Base-by-base conservation (phyloP, 1,140 invertebrate genomes). In the Dinoponera quadriceps region DNA sequence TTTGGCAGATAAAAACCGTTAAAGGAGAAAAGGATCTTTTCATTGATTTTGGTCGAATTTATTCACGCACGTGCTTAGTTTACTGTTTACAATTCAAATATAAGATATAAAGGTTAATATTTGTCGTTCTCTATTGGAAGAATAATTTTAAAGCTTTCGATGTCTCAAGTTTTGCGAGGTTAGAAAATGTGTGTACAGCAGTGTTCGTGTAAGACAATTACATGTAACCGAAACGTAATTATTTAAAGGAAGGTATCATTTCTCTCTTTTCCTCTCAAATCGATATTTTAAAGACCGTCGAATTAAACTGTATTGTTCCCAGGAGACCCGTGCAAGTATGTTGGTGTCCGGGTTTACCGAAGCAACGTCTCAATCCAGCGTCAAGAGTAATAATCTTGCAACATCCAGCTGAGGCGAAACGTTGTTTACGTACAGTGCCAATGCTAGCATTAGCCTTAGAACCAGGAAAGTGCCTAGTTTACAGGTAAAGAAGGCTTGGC, bases 331-430 rank as follows among this genome's bases (percentile, higher is more conserved):
- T 93, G n/a, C 95, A 95, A 57, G 98, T 98, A 44, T 99, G 98
- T 92, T 99, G 98, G 97, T 99, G 98, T 94, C 95, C 95, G 29
- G 97, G 96, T 59, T 93, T 99, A 75, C 97, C 98, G 16, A 94
- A 95, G 74, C 94, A 96, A 73, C 96, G 95, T 27, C 86, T 98
- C 9, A 91, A 93, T 62, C 96, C 97, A 13, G 92, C 94, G 74
- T 97, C 97, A 68, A 96, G 95, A 89, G 94, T 99, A 59, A 96
- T 98, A 82, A 95, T 99, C 78, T 94, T 99, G 2, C 98, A 99
- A 92, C 98, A 99, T 95, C 98, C 98, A 18, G 98, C 97, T 85
- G 98, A 99, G 95, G 97, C 98, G 90, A 98, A 98, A 93, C 94
- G 98, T 86, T 97, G 97, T 90, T 94, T 99, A 25, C 95, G 98